A percentile compares a stretch with the other conserved stretches of the same genome.
Evolutionary conservation across 2,113 vertebrate species (phyloP).

Genomic region (Mastomys coucha): DNA sequence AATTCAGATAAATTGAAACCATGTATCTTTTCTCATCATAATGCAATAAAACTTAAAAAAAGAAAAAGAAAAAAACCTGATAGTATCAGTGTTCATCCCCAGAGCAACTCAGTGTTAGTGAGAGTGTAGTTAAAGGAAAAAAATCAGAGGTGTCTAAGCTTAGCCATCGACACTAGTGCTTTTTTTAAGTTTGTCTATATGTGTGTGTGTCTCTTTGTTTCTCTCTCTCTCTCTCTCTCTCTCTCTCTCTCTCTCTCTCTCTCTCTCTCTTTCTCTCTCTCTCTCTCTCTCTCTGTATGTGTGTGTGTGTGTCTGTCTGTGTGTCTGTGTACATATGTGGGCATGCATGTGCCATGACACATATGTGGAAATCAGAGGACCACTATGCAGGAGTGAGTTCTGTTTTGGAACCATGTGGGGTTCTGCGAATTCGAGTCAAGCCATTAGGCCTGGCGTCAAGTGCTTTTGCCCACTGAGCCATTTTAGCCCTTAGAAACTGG

Average conservation of each 20-base stretch:
- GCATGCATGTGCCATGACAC: not conserved
- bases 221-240: too few relatives aligned
- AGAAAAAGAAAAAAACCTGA: too few relatives aligned
- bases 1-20: too few relatives aligned
- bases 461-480: not conserved
- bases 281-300: too few relatives aligned
- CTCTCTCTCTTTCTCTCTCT: too few relatives aligned
- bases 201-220: not conserved
- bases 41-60: too few relatives aligned
- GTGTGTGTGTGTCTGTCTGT: too few relatives aligned
- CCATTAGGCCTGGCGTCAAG: not conserved
- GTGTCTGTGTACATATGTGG: not conserved
- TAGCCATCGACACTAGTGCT: too few relatives aligned
- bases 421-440: not conserved
- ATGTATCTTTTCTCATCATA: too few relatives aligned
- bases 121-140: not conserved
- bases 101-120: not conserved
- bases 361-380: not conserved
- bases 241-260: too few relatives aligned
- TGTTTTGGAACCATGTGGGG: not conserved
- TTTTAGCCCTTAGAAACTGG: not conserved
- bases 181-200: not conserved
- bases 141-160: not conserved
- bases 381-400: not conserved
- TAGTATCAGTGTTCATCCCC: not conserved